Base-by-base conservation (phyloP, 2,797 vertebrate species). In the Urocyon cinereoargenteus region DNA sequence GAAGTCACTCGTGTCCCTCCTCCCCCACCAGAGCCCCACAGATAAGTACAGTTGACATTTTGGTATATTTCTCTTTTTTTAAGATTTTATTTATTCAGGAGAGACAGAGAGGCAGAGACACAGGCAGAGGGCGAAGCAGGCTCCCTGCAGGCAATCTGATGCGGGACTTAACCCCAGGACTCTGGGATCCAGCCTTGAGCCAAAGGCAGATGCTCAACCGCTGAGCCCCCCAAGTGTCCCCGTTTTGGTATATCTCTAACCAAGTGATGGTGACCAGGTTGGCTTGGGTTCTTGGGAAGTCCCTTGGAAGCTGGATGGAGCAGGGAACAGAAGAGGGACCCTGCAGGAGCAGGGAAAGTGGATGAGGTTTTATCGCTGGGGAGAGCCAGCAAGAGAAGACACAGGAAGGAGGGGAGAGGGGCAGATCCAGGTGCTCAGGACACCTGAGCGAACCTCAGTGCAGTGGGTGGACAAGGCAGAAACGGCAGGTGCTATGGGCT, bases 351-450 rank as follows among this genome's bases (percentile, higher is more conserved):
- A 6, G 19, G 4, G 88, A 55, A 22, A 31, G 83, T 9, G 16
- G 40, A 2, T 36, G 51, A 16, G 68, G 68, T 68, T 12, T 14
- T 24, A 3, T 21, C 2, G n/a, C 45, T 11, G 34, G 12, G 90
- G 10, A 34, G 53, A 28, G 82, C 28, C 0, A 0, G 51, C 10
- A 24, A 66, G 14, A 10, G 4, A 24, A 19, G 68, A 28, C 55
- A 3, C 15, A 2, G 57, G 61, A 55, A 21, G 34, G 31, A 26
- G 19, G n/a, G 1, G 9, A 19, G 28, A 28, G 28, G 49, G 13
- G 45, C 16, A 0, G 28, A 40, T 28, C 36, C 31, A 12, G 77
- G 87, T 24, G 64, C 57, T 75, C 51, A 19, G 90, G 61, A 8
- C 28, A 21, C 6, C 55, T 14, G 68, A 14, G 66, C 0, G 7